Evolutionary conservation across 2,888 invertebrate genomes (phyloP).

Genomic region (Panopea generosa): DNA sequence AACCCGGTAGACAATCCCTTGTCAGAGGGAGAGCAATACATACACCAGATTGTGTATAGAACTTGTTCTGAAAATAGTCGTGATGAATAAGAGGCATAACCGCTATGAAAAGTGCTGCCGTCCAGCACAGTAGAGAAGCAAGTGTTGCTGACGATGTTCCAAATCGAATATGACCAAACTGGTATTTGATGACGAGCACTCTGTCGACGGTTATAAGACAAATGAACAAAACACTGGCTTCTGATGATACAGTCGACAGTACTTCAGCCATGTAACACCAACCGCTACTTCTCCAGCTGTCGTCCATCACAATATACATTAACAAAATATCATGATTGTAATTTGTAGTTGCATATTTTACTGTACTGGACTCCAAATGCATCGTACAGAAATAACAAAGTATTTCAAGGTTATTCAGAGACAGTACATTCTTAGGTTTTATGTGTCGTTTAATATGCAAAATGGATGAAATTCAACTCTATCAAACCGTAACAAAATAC

Average conservation of each 20-base stretch:
- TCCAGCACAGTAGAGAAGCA: conserved; percentile 71
- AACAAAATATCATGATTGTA: no score
- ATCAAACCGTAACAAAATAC: no score
- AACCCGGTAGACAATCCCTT: conserved; percentile 79
- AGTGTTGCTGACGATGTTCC: conserved; percentile 65
- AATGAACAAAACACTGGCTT: conserved; percentile 88
- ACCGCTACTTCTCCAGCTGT: conserved; percentile 58
- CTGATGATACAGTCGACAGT: conserved; percentile 86
- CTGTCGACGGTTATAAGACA: conserved; percentile 89
- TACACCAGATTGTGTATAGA: conserved; percentile 79
- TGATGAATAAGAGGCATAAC: conserved; percentile 77
- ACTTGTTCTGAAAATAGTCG: conserved; percentile 77
- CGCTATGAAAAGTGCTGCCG: conserved; percentile 70
- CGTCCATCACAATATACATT: conserved; percentile 62
- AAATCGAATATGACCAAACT: conserved; percentile 84
- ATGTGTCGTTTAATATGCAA: no score
- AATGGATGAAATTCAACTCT: no score
- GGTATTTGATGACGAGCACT: conserved; percentile 88
- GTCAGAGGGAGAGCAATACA: conserved; percentile 83
- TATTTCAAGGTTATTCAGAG: no score
- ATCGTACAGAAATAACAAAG: no score
- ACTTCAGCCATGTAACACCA: conserved; percentile 62
- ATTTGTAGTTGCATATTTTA: no score
- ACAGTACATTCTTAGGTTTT: no score
- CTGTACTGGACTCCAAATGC: no score